These are phyloP conservation scores for Distichodus sexfasciatus DNA, from an alignment of 2,797 vertebrate genomes.

Conservation along the genomic window DNA sequence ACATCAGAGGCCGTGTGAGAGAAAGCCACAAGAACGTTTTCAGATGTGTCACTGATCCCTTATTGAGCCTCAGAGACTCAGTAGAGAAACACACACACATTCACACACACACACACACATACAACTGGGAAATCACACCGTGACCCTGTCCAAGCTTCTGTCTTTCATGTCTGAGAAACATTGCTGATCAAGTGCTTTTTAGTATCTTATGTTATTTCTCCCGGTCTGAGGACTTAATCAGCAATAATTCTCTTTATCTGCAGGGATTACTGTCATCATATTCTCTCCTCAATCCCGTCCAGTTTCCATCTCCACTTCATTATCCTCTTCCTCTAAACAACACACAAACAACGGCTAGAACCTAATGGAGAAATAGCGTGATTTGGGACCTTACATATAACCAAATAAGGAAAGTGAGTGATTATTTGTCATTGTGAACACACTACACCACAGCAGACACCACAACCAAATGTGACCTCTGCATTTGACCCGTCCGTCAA, in stretches of 20 bases:
- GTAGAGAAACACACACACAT: neutral
- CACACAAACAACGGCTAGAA: neutral
- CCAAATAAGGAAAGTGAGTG: too few relatives aligned
- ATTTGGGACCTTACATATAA: too few relatives aligned
- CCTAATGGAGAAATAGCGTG: too few relatives aligned
- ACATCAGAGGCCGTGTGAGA: too few relatives aligned
- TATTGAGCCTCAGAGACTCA: neutral
- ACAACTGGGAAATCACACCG: constrained; percentile 1
- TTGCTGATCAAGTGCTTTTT: neutral
- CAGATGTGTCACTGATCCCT: constrained; percentile 19
- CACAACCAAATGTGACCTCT: too few relatives aligned
- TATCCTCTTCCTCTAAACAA: neutral
- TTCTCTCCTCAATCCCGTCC: neutral
- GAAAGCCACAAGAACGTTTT: neutral
- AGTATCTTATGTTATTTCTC: neutral
- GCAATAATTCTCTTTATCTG: neutral
- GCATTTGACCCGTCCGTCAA: too few relatives aligned
- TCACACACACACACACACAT: neutral
- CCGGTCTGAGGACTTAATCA: too few relatives aligned
- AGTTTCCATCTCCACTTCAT: neutral
- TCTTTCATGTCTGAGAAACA: neutral
- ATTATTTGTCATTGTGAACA: too few relatives aligned
- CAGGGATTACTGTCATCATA: neutral
- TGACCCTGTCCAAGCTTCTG: neutral
- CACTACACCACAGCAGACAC: too few relatives aligned